Evolutionary conservation across 2,797 vertebrate species (phyloP).

Genomic region (Alosa sapidissima): DNA sequence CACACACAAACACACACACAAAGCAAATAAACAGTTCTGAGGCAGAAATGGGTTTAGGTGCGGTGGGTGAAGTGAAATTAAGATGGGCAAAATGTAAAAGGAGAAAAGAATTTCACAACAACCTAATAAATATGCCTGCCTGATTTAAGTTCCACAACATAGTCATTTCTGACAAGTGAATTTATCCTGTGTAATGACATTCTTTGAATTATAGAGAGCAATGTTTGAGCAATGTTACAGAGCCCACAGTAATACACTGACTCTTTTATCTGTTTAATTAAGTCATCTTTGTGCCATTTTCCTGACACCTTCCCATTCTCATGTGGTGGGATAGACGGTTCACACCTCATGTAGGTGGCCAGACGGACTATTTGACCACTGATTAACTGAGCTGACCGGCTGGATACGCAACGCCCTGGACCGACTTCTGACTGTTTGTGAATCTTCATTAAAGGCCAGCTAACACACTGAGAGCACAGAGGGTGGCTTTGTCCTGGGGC

Average conservation of each 20-base stretch:
- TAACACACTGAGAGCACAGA: not conserved
- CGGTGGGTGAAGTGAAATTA: not conserved
- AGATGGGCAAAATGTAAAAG: not conserved
- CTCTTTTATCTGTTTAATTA: not conserved
- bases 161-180: not conserved
- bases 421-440: not conserved
- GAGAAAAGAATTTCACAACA: not conserved
- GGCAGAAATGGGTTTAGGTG: not conserved
- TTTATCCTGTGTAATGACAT: not conserved
- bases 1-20: not conserved
- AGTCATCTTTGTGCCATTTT: not conserved
- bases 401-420: not conserved
- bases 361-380: not conserved
- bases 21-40: not conserved
- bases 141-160: not conserved
- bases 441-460: not conserved
- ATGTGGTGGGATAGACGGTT: not conserved
- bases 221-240: not conserved
- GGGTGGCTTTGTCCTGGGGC: not conserved
- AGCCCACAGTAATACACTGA: not conserved
- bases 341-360: not conserved
- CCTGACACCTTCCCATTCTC: not conserved
- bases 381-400: not conserved
- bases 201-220: not conserved
- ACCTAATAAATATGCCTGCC: not conserved